Evolutionary conservation across 1,140 invertebrate species (phyloP), one percentile per base, ranked within the genome.

Genomic region (Tetragnatha versicolor): DNA sequence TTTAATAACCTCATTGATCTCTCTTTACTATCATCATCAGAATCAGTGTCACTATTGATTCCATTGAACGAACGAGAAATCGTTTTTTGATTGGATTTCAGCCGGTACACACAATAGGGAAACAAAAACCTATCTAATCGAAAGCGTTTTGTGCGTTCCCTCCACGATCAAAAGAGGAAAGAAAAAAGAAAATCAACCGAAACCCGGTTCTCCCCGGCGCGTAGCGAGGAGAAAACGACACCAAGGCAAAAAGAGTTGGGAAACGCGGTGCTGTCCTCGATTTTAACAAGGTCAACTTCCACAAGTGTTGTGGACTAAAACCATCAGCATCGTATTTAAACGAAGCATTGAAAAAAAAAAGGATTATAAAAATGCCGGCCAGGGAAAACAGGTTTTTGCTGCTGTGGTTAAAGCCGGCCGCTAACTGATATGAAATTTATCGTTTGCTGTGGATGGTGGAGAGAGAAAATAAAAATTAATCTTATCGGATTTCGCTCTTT

Each of bases 211-310:
- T 22, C 22, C 35, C 27, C 35, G 20, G 39, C 60, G 22, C 33
- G n/a, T n/a, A n/a, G n/a, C n/a, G n/a, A n/a, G n/a, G n/a, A n/a
- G 31, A n/a, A 37, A 33, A 45, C 17, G 5, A 45, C 60, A 66
- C 31, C 61, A 66, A 77, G 73, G 73, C 66, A 35, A n/a, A n/a
- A n/a, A n/a, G 31, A 42, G 35, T 77, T 65, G 60, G 29, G 60
- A 51, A 77, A 77, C 73, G 58, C 33, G 39, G 35, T 22, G 12
- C 7, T 66, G 73, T 14, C 61, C 73, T 25, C 37, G 55, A 53
- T 77, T 47, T 22, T 53, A 77, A 77, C 73, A 77, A 77, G 73
- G 73, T 65, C 60, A 55, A 55, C 70, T 61, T 60, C 27, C 55
- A 73, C 27, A n/a, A 22, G 9, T 22, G 31, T n/a, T 55, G 73